Percentiles rank a stretch among this genome's conserved stretches.
These are phyloP conservation scores for Atrichornis clamosus DNA, from an alignment of 2,113 vertebrate species.

Conservation along the genomic window DNA sequence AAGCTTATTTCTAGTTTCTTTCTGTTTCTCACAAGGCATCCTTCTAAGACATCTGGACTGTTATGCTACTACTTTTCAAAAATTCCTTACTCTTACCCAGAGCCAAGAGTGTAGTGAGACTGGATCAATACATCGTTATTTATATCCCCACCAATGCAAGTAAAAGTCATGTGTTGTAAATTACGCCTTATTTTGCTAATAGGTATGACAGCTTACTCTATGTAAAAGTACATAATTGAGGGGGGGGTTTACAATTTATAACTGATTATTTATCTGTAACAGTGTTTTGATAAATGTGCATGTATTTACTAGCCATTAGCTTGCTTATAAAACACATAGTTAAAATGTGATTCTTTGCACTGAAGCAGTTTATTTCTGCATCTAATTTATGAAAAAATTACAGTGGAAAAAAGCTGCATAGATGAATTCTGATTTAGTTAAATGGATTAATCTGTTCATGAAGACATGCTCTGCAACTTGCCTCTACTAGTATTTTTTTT, in stretches of 20 bases:
- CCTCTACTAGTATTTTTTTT: neutral
- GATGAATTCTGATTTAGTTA: neutral
- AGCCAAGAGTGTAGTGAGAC: neutral
- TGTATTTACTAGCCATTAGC: slow-evolving; percentile 48
- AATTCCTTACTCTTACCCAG: neutral
- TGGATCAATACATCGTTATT: neutral
- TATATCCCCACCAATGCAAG: slow-evolving; percentile 1
- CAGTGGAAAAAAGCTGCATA: slow-evolving; percentile 46
- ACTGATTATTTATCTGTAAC: slow-evolving; percentile 47
- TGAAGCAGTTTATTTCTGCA: slow-evolving; percentile 46
- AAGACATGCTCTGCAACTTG: slow-evolving; percentile 20
- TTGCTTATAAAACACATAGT: slow-evolving; percentile 49
- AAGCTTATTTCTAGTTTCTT: neutral
- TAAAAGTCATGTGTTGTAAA: slow-evolving; percentile 52
- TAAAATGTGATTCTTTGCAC: slow-evolving; percentile 51
- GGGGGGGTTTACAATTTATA: neutral
- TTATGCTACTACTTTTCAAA: neutral
- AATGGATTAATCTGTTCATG: slow-evolving; percentile 28
- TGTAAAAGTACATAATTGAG: slow-evolving; percentile 15
- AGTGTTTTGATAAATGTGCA: slow-evolving; percentile 67
- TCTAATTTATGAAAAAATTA: slow-evolving; percentile 40
- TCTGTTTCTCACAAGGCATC: neutral
- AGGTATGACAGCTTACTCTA: neutral
- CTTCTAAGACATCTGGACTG: neutral
- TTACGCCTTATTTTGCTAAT: slow-evolving; percentile 25